Evolutionary conservation across 2,888 invertebrate genomes (phyloP), one percentile per base, ranked within the genome.

Genomic region (Chydorus sphaericus): DNA sequence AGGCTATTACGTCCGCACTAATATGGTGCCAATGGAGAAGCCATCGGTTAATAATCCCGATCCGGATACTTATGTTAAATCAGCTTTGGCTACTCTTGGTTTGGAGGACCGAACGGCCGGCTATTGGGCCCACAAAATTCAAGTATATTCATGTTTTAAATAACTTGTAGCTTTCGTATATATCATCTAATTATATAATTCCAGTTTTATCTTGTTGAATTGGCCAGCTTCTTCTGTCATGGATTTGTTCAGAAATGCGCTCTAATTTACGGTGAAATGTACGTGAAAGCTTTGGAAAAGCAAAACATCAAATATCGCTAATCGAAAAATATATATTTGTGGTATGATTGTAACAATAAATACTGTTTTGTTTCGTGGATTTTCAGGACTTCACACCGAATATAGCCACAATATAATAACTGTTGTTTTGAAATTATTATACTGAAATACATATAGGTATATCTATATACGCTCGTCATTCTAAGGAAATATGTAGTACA

Each of bases 1-100:
- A 5, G 67, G 63, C 51, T 70, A 68, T 64, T 88, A 84, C 62
- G 92, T 94, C 1, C 87, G 88, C 23, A 90, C 92, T 0, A 92
- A 92, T 66, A 88, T 91, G 86, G 44, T 28, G 3, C 23, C 26
- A 3, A 11, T 14, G 1, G 28, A 26, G 44, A 82, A 85, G 7
- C 85, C 85, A 64, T 83, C 91, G 57, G 63, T 63, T 3, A 75
- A 77, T 4, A 63, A 61, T 48, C 66, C 66, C 8, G 58, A 61
- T 50, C 62, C 66, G 5, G 50, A 60, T 26, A 57, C 58, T 1
- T 66, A 63, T 60, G 64, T 62, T 0, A 59, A 63, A 6, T 63
- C 66, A 55, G 71, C 71, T 14, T 62, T 73, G 14, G 59, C 62
- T 2, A 72, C 71, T 3, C 64, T 73, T 18, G 71, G 71, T 14